phyloP scores from a whole-genome alignment of 1,140 invertebrate species.

The Drosophila ananassae region DNA sequence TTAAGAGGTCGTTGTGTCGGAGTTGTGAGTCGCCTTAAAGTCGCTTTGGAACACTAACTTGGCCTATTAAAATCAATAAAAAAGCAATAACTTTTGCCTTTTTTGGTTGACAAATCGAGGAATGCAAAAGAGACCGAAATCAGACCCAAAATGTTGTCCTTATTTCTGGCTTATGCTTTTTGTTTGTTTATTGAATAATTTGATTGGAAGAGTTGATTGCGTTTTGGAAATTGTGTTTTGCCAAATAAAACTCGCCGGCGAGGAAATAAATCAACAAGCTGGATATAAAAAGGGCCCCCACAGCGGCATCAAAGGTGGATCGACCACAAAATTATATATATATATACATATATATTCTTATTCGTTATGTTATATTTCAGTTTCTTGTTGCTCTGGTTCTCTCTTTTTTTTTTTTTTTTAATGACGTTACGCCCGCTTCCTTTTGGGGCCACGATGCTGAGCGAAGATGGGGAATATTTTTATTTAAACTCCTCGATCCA shows the following conservation, averaged over 20 bases:
- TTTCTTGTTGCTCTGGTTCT: constrained; percentile 23
- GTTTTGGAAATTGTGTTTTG: constrained; percentile 53
- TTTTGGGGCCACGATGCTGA: constrained; percentile 34
- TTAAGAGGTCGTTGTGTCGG: neutral
- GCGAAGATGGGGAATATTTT: constrained; percentile 40
- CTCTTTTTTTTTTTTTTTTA: constrained; percentile 44
- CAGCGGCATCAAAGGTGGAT: constrained; percentile 33
- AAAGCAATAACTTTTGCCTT: constrained; percentile 8
- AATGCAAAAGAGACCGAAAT: constrained; percentile 21
- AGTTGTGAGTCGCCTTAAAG: too few relatives aligned
- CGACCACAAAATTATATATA: neutral
- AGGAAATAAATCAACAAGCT: constrained; percentile 70
- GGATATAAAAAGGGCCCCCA: constrained; percentile 40
- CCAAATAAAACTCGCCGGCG: constrained; percentile 51
- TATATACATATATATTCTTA: constrained; percentile 3
- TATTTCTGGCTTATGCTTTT: constrained; percentile 28
- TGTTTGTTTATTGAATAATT: constrained; percentile 49
- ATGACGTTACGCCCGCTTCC: constrained; percentile 75
- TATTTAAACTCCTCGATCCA: constrained; percentile 56
- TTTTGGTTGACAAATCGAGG: constrained; percentile 13
- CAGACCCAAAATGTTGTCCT: constrained; percentile 16
- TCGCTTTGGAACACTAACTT: neutral
- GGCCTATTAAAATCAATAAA: neutral
- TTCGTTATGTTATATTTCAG: constrained; percentile 7
- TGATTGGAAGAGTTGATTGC: constrained; percentile 52